Conservation (phyloP, 2,888 invertebrate species). For the Hirtodrosophila alboralis region DNA sequence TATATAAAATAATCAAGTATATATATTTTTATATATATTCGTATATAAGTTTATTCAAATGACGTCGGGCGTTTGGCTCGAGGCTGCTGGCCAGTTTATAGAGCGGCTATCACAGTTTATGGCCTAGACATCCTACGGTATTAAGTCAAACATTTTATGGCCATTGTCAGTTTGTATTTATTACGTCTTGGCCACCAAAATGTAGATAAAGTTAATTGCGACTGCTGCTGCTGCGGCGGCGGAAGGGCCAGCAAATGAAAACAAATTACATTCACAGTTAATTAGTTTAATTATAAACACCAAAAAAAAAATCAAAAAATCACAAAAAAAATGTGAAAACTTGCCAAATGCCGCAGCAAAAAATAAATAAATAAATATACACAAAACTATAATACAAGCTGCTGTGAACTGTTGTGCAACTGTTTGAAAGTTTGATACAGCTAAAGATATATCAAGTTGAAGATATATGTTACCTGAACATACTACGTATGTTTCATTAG, state of each 20-base stretch:
- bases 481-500: conserved; percentile 43
- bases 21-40: neutral
- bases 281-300: conserved; percentile 69
- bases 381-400: conserved; percentile 16
- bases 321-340: conserved; percentile 24
- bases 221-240: conserved; percentile 20
- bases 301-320: conserved; percentile 11
- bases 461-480: neutral
- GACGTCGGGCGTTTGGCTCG: conserved; percentile 33
- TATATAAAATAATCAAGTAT: conserved; percentile 5
- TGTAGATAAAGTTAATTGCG: conserved; percentile 39
- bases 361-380: conserved; percentile 2
- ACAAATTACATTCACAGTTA: conserved; percentile 57
- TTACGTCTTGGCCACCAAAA: conserved; percentile 28
- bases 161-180: conserved; percentile 46
- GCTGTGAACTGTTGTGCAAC: conserved; percentile 43
- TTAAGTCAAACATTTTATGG: conserved; percentile 54
- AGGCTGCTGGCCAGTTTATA: conserved; percentile 57
- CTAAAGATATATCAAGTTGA: conserved; percentile 5
- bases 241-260: conserved; percentile 52
- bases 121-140: conserved; percentile 68
- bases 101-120: conserved; percentile 58
- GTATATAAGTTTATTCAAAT: conserved; percentile 51
- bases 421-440: conserved; percentile 40
- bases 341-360: conserved; percentile 40